Evolutionary conservation across 1,140 invertebrate species (phyloP).

Genomic region (Plodia interpunctella): DNA sequence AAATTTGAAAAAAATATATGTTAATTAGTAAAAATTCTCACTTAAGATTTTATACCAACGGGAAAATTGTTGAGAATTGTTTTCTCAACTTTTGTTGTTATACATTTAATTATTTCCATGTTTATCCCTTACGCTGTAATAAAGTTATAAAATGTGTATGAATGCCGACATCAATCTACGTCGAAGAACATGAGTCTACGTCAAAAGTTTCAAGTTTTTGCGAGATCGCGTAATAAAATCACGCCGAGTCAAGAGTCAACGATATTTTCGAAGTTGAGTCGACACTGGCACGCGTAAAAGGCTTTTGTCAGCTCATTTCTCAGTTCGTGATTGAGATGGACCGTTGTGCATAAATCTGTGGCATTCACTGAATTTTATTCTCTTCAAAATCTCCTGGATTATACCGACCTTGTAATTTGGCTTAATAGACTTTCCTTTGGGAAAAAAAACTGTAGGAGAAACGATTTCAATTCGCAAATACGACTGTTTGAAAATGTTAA

Average conservation of each 20-base stretch:
- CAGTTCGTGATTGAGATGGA: constrained; percentile 34
- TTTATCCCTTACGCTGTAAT: constrained; percentile 13
- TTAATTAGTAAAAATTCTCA: too few relatives aligned
- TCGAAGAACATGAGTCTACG: constrained; percentile 34
- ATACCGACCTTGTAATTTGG: constrained; percentile 21
- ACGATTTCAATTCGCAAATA: too few relatives aligned
- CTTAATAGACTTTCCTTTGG: constrained; percentile 21
- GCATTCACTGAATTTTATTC: constrained; percentile 19
- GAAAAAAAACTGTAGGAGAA: constrained; percentile 1
- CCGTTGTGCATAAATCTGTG: constrained; percentile 30
- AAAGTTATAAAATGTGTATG: constrained; percentile 13
- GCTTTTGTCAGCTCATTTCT: constrained; percentile 42
- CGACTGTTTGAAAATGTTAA: too few relatives aligned
- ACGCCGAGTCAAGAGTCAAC: constrained; percentile 25
- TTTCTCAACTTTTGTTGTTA: neutral
- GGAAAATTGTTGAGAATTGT: too few relatives aligned
- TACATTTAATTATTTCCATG: neutral
- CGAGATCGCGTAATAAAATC: constrained; percentile 43
- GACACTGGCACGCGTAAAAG: constrained; percentile 30
- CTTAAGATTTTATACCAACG: too few relatives aligned
- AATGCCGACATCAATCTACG: constrained; percentile 38
- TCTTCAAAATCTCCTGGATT: constrained; percentile 16
- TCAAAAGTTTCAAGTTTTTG: constrained; percentile 39
- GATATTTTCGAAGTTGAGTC: constrained; percentile 32
- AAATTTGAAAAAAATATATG: too few relatives aligned